Base-by-base conservation (phyloP, 2,113 vertebrate genomes). In the Notothenia coriiceps region DNA sequence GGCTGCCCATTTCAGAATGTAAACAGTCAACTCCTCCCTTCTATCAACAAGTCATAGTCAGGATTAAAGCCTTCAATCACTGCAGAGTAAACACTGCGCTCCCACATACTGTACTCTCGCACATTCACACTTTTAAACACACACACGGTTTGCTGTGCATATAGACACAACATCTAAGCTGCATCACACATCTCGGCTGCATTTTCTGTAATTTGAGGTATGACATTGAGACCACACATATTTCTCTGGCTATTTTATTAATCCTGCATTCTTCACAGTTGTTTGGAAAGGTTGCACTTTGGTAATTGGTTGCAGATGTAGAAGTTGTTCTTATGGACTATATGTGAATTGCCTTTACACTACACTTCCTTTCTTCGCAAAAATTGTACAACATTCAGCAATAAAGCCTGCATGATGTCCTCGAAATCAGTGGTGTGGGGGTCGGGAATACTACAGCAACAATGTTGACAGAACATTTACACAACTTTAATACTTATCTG, bases 31-130 rank as follows among this genome's bases (percentile, higher is more conserved):
- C 49, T 61, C 62, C 22, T 46, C 3, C 4, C 55, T 63, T 73
- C 64, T 61, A 29, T 84, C 76, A 87, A 67, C 64, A 84, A 49
- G 11, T 65, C 73, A 5, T 43, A 54, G 64, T 74, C 84, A 64
- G 60, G 79, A 80, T 74, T 74, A 59, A 86, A 73, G 55, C 52
- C 64, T 80, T 63, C 43, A 85, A 65, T 88, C 74, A 73, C 54
- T 52, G 79, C 77, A 60, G 43, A 55, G 74, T 80, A 87, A 85
- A 91, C 77, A 80, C 15, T 20, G 15, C 57, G 63, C 68, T 72
- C 74, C 86, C 82, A 86, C 77, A 63, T 20, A 66, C 51, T 62
- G 70, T 40, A 79, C 67, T 65, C 64, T 66, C 55, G 15, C 64
- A 67, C 47, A 55, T 13, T 47, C 52, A 60, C 52, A 65, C 46